These are phyloP conservation scores for Pelobates fuscus DNA, from an alignment of 2,113 vertebrate species.

Conservation along the genomic window DNA sequence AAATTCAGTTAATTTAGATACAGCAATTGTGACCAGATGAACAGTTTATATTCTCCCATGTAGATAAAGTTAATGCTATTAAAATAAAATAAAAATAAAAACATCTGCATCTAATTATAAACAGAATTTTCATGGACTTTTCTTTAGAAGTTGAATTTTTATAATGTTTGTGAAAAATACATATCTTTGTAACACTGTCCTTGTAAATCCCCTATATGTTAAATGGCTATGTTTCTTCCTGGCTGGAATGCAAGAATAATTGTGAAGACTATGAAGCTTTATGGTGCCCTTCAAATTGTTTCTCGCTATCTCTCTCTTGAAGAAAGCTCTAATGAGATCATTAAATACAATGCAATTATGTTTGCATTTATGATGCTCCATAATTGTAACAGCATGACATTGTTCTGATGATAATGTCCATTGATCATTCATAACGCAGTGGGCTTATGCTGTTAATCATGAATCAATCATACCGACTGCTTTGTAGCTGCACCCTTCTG, in stretches of 20 bases:
- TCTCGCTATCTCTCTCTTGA: background rate
- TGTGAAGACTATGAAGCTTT: constrained; percentile 40
- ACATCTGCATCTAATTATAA: constrained; percentile 29
- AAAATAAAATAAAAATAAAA: constrained; percentile 24
- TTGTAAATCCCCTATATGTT: constrained; percentile 31
- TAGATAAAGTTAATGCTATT: constrained; percentile 32
- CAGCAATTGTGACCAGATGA: constrained; percentile 14
- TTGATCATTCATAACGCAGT: constrained; percentile 68
- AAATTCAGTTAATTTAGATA: constrained; percentile 26
- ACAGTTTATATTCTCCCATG: constrained; percentile 5
- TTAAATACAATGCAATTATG: constrained; percentile 64
- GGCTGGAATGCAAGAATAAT: constrained; percentile 39
- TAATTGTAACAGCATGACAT: constrained; percentile 68
- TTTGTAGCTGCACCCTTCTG: constrained; percentile 62
- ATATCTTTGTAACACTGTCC: constrained; percentile 18
- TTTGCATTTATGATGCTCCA: constrained; percentile 64
- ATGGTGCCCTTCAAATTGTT: constrained; percentile 36
- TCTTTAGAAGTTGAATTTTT: constrained; percentile 25
- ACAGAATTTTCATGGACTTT: constrained; percentile 16
- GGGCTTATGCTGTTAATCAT: constrained; percentile 60
- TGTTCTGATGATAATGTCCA: constrained; percentile 68
- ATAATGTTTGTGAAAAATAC: constrained; percentile 23
- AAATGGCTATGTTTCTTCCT: constrained; percentile 15
- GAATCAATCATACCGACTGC: constrained; percentile 62
- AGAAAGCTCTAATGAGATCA: constrained; percentile 55